Evolutionary conservation across 2,888 invertebrate genomes (phyloP).

Genomic region (Andrena chrysosceles): DNA sequence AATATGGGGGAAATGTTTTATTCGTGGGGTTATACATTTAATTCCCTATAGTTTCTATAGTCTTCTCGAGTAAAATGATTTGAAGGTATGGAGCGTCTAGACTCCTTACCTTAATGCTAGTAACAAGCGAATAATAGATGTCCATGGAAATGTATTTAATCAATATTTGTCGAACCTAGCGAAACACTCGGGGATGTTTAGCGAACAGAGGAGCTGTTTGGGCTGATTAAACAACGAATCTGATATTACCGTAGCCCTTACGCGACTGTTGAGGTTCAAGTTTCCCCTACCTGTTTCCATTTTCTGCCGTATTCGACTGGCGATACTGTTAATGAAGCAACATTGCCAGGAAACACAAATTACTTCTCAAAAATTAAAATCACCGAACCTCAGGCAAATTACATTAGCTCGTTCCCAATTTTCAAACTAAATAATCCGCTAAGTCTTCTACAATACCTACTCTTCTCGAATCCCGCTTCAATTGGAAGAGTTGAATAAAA

Average conservation of each 20-base stretch:
- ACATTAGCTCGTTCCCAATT: too few species aligned
- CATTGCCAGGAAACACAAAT: not conserved
- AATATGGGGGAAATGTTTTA: too few species aligned
- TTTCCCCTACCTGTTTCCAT: not conserved
- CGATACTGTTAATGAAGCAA: too few species aligned
- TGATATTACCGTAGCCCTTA: not conserved
- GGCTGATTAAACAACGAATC: constrained; percentile 4
- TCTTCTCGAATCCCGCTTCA: not conserved
- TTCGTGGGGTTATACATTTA: too few species aligned
- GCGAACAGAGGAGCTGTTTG: constrained; percentile 1
- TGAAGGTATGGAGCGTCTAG: not conserved
- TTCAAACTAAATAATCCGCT: too few species aligned
- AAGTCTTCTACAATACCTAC: not conserved
- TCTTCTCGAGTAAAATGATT: not conserved
- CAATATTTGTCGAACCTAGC: not conserved
- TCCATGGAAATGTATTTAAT: not conserved
- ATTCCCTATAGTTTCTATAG: too few species aligned
- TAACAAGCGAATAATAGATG: not conserved
- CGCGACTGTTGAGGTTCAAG: not conserved
- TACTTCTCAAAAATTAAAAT: too few species aligned
- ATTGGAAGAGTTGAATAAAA: not conserved
- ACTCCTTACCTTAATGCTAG: not conserved
- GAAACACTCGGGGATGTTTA: constrained; percentile 4
- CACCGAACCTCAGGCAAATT: too few species aligned
- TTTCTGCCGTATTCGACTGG: too few species aligned